Evolutionary conservation across 1,140 invertebrate genomes (phyloP), one percentile per base, ranked within the genome.

Genomic region (Nasonia giraulti): DNA sequence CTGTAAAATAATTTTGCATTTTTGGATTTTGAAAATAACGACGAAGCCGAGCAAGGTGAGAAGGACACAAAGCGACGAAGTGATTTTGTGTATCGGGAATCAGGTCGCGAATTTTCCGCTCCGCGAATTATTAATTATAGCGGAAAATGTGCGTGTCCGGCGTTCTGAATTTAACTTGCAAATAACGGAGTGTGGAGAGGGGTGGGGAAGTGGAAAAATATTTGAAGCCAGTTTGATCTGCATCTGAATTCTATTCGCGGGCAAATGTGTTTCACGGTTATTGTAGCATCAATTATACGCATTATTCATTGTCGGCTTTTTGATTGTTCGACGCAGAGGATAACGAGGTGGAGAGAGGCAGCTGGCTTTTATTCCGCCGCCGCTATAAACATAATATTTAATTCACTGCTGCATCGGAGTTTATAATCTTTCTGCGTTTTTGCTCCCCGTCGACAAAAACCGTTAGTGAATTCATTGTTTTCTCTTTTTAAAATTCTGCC

Each of bases 111-210:
- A 66, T 76, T 76, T 76, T 50, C 20, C 7, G 62, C 66, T 23
- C 31, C 33, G 74, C 79, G n/a, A 69, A 69, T 71, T 78, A 78
- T 78, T 66, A 78, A 78, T 78, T 78, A 78, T 78, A 8, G 50
- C 76, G 76, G 23, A 66, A 78, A 78, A 66, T 66, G 40, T 40
- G 37, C 0, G 37, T 0, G 73, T 27, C 27, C 2, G n/a, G 68
- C 0, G 23, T 7, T 1, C 17, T 40, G 40, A 79, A 77, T 79
- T 79, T 79, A 62, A 79, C 50, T 79, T 79, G 77, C 77, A 79
- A 50, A 79, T 66, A 68, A 11, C 5, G 66, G 7, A 27, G 27
- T 27, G 27, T 27, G 6, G 47, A 50, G 12, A 2, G 47, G 1
- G 47, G 14, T 10, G 7, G 20, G 10, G 37, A n/a, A 76, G 68